A percentile compares a stretch with the other conserved stretches of the same genome.
Conservation (phyloP, 2,113 vertebrate genomes). For the Rostratula benghalensis region DNA sequence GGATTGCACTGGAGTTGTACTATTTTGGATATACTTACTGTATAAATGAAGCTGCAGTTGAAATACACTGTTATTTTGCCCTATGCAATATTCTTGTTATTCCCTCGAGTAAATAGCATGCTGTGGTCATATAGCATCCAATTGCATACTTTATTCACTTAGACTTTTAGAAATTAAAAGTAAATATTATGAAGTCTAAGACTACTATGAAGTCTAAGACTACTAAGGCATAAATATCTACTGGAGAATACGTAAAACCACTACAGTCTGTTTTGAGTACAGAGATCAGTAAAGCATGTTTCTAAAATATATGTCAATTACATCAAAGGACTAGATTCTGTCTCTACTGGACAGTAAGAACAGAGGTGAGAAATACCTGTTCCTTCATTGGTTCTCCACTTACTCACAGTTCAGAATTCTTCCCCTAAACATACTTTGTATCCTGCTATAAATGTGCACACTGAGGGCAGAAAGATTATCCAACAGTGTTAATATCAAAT, state of each 20-base stretch:
- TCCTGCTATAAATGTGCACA: constrained; percentile 2
- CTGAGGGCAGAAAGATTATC: background rate
- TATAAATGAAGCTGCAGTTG: background rate
- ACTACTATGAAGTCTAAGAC: background rate
- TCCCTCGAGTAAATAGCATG: background rate
- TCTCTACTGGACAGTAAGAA: background rate
- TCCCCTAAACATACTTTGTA: background rate
- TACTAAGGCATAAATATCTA: background rate
- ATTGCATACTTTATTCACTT: background rate
- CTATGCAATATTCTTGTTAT: background rate
- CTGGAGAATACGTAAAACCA: background rate
- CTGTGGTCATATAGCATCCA: background rate
- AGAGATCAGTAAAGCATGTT: background rate
- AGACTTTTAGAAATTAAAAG: background rate
- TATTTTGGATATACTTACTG: background rate
- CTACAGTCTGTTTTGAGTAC: background rate
- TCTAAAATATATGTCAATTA: background rate
- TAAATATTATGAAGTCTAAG: background rate
- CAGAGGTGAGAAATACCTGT: background rate
- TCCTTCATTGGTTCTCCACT: background rate
- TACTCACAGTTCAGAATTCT: background rate
- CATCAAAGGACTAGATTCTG: background rate
- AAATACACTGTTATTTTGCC: background rate
- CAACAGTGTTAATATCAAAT: constrained; percentile 3
- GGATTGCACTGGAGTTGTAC: background rate